Base-by-base conservation (phyloP, 2,113 vertebrate species). In the Echinops telfairi region DNA sequence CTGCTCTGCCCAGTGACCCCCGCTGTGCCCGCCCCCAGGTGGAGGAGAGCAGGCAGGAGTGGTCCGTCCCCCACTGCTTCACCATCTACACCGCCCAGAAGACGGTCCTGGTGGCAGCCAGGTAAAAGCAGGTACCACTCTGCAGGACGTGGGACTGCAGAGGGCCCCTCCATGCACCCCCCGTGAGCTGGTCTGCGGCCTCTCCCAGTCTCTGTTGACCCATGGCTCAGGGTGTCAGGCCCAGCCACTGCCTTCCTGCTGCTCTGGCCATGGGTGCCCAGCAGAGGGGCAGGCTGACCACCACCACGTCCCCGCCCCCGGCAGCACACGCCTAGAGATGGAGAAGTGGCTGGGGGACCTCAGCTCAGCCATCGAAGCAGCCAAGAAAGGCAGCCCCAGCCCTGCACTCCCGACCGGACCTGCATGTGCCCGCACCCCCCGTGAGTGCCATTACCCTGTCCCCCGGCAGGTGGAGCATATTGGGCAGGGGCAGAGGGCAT, bases 81-180 rank as follows among this genome's bases (percentile, higher is more conserved):
- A 99, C 99, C 94, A 99, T 99, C 97, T 99, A 98, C 88, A 98
- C 99, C 1, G 98, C 99, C 84, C 99, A 99, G 95, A 99, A 99
- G 93, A 99, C 99, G 43, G 97, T 99, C 0, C 98, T 99, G 27
- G 99, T 99, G 94, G 99, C 99, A 77, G 99, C 99, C 94, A 99
- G 99, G 99, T 99, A 97, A 96, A 9, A 53, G 47, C 47, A 53
- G 47, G 47, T 53, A 9, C 47, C 47, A 53, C 47, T 53, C 47
- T 53, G 47, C 60, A 62, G 60, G 60, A 62, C 6, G 60, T 22
- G 58, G 47, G 47, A 9, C 47, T 53, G 47, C 47, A 53, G 12
- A 53, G 47, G 47, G 47, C 47, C 47, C 47, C 47, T 53, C 47
- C 47, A 53, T 12, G 47, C 14, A 20, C 58, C 14, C 15, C 58